These are phyloP conservation scores for Acanthiza pusilla DNA, from an alignment of 2,797 vertebrate species.

Conservation along the genomic window DNA sequence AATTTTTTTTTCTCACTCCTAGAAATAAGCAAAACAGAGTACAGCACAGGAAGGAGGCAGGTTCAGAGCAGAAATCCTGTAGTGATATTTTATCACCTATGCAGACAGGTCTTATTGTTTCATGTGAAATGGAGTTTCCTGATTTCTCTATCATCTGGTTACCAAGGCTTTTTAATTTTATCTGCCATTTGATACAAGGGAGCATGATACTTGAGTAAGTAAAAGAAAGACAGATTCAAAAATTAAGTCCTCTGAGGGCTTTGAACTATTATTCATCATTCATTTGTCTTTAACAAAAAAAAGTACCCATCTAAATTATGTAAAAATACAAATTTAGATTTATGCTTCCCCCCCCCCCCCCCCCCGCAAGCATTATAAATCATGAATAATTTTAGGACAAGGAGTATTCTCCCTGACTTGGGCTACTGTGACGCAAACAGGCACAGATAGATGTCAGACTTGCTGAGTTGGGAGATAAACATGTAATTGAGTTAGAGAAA, in stretches of 20 bases:
- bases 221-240: not conserved
- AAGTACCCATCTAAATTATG: not conserved
- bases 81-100: not conserved
- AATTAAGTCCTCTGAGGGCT: not conserved
- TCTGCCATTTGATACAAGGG: not conserved
- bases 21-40: not conserved
- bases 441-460: not conserved
- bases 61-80: not conserved
- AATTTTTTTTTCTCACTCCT: not conserved
- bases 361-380: not conserved
- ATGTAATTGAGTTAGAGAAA: not conserved
- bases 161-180: not conserved
- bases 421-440: not conserved
- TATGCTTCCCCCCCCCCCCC: too few species aligned
- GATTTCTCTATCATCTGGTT: not conserved
- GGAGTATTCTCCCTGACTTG: not conserved
- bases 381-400: not conserved
- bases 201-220: not conserved
- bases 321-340: not conserved
- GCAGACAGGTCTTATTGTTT: not conserved
- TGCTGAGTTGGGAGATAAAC: not conserved
- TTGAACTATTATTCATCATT: not conserved
- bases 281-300: not conserved
- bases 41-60: not conserved
- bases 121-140: not conserved